Percentiles rank a stretch among this genome's conserved stretches.
Conservation (phyloP, 2,888 invertebrate species). For the Rhorus exstirpatorius region DNA sequence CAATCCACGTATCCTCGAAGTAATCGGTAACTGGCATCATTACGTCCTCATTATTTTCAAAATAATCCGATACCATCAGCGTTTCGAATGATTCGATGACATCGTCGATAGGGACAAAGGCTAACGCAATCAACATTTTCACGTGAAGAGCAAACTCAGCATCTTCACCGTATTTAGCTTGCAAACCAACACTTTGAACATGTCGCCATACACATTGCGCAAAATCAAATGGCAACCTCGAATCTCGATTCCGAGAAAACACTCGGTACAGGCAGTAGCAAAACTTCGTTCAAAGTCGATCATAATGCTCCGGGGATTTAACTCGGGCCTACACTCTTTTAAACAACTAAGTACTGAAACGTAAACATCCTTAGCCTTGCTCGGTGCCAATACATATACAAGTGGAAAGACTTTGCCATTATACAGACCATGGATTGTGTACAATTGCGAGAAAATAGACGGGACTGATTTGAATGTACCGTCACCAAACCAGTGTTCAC, state of each 20-base stretch:
- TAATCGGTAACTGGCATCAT: slow-evolving; percentile 31
- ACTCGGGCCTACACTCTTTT: slow-evolving; percentile 5
- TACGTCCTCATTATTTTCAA: slow-evolving; percentile 18
- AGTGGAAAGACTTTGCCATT: slow-evolving; percentile 47
- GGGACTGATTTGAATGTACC: slow-evolving; percentile 50
- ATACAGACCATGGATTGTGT: slow-evolving; percentile 41
- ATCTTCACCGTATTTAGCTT: slow-evolving; percentile 21
- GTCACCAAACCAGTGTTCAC: slow-evolving; percentile 32
- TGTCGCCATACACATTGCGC: slow-evolving; percentile 40
- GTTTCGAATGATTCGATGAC: slow-evolving; percentile 24
- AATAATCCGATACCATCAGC: slow-evolving; percentile 19
- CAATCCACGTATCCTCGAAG: slow-evolving; percentile 46
- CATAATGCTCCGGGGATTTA: slow-evolving; percentile 15
- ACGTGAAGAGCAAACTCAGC: slow-evolving; percentile 29
- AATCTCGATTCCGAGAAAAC: slow-evolving; percentile 5
- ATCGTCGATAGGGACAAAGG: slow-evolving; percentile 44
- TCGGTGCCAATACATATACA: too few relatives aligned
- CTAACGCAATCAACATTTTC: slow-evolving; percentile 38
- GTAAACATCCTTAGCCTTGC: too few relatives aligned
- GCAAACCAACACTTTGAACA: slow-evolving; percentile 23
- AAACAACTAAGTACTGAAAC: neutral
- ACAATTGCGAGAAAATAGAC: slow-evolving; percentile 13
- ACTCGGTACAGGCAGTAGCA: neutral
- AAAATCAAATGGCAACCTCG: slow-evolving; percentile 42
- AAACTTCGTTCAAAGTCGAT: slow-evolving; percentile 41